phyloP scores from a whole-genome alignment of 2,113 vertebrate species.

The Calypte anna region DNA sequence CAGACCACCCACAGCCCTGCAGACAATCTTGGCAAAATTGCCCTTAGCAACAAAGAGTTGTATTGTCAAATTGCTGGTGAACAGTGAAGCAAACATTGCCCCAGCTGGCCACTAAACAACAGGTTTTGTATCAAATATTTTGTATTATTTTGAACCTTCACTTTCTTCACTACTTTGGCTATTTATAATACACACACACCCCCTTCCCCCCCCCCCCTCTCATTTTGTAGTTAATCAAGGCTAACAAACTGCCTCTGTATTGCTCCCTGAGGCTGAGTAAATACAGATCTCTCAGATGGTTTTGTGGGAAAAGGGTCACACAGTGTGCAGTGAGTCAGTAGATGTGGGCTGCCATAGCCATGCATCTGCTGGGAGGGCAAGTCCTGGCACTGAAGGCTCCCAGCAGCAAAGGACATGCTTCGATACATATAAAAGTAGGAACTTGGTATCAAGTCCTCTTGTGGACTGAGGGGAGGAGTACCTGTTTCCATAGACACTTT shows the following conservation, averaged over 20 bases:
- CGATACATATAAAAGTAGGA: neutral
- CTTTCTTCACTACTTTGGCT: neutral
- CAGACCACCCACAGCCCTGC: conserved; percentile 22
- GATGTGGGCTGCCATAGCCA: neutral
- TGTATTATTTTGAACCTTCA: neutral
- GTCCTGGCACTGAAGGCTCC: neutral
- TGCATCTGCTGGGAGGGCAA: neutral
- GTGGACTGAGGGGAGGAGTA: neutral
- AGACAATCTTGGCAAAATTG: neutral
- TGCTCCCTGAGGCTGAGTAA: neutral
- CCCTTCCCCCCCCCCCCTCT: neutral
- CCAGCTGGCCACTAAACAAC: neutral
- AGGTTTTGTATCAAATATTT: neutral
- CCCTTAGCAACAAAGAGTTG: neutral
- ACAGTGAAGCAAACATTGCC: neutral
- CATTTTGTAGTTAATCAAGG: neutral
- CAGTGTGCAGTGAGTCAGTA: neutral
- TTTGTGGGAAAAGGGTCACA: neutral
- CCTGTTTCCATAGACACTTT: neutral
- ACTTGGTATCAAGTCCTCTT: neutral
- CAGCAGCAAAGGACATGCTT: neutral
- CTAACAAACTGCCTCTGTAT: neutral
- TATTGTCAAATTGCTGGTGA: neutral
- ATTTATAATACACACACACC: neutral
- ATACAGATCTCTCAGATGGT: neutral